phyloP scores from a whole-genome alignment of 2,797 vertebrate species.

The Hapalemur alaotrensis region DNA sequence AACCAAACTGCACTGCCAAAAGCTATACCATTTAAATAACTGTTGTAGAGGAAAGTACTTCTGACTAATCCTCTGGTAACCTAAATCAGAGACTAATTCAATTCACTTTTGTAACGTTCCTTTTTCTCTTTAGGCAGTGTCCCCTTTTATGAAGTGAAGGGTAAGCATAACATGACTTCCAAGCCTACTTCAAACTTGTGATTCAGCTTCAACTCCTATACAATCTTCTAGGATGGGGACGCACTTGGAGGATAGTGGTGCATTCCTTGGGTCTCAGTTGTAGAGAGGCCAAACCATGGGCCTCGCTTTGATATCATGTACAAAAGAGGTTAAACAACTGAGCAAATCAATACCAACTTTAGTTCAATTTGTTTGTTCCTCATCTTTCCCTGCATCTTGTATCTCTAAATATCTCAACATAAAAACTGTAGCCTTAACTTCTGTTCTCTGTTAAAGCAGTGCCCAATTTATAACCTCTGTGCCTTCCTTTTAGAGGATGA shows the following conservation, averaged over 20 bases:
- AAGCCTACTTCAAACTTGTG: neutral
- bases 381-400: neutral
- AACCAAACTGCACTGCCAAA: neutral
- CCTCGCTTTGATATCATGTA: neutral
- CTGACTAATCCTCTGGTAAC: neutral
- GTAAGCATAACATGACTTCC: neutral
- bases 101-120: neutral
- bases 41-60: neutral
- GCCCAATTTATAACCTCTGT: neutral
- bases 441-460: neutral
- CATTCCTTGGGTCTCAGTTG: neutral
- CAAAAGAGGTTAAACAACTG: neutral
- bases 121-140: neutral
- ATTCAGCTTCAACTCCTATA: neutral
- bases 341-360: neutral
- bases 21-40: neutral
- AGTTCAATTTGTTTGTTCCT: neutral
- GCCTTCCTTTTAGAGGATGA: neutral
- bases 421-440: neutral
- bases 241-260: neutral
- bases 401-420: neutral
- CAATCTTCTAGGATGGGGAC: neutral
- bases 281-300: neutral
- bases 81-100: conserved; percentile 17
- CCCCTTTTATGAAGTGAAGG: neutral